A percentile compares a stretch with the other conserved stretches of the same genome.
These are phyloP conservation scores for Plectropomus leopardus DNA, from an alignment of 2,113 vertebrate species.

Conservation along the genomic window DNA sequence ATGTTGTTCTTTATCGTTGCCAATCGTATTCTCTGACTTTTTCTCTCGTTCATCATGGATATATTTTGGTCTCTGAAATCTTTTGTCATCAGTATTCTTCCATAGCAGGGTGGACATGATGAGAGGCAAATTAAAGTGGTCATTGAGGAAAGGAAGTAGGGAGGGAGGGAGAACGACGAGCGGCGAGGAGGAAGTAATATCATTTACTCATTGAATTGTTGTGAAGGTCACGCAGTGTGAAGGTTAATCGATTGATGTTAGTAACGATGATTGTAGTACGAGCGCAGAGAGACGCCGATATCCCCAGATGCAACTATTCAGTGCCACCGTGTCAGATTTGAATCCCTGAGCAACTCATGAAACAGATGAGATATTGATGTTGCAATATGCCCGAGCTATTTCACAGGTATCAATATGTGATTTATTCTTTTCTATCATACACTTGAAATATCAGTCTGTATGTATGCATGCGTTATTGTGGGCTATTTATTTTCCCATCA, in stretches of 20 bases:
- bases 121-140: background rate
- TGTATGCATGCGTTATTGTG: background rate
- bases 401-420: slow-evolving; percentile 33
- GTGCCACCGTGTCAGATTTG: background rate
- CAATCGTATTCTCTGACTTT: no score
- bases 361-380: slow-evolving; percentile 23
- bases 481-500: slow-evolving; percentile 61
- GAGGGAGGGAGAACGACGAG: background rate
- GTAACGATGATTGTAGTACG: background rate
- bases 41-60: no score
- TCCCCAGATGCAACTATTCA: background rate
- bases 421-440: slow-evolving; percentile 25
- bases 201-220: background rate
- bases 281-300: background rate
- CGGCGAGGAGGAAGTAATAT: background rate
- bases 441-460: slow-evolving; percentile 8
- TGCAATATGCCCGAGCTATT: background rate
- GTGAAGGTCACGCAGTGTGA: background rate
- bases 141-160: background rate
- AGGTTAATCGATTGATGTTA: background rate
- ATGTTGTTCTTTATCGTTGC: no score
- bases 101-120: background rate
- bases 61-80: background rate
- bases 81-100: background rate
- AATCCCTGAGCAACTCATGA: slow-evolving; percentile 18